These are phyloP conservation scores for Struthio camelus DNA, from an alignment of 2,113 vertebrate species.

Conservation along the genomic window DNA sequence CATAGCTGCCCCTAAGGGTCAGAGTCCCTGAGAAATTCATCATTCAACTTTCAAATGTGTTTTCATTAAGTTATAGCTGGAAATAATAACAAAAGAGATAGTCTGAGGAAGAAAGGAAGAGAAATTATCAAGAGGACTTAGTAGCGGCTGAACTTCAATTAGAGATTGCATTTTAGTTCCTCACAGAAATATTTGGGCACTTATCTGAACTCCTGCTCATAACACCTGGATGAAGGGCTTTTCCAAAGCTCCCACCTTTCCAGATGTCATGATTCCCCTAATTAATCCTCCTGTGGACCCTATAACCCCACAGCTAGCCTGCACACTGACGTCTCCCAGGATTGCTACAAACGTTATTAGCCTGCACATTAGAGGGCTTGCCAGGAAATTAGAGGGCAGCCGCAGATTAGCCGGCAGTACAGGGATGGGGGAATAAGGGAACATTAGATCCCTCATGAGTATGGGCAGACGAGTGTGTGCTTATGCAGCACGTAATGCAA, in stretches of 20 bases:
- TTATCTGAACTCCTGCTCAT: background rate
- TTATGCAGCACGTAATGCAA: background rate
- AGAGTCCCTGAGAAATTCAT: slow-evolving; percentile 54
- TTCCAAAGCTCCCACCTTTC: background rate
- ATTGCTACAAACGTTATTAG: slow-evolving; percentile 36
- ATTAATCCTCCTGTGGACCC: slow-evolving; percentile 28
- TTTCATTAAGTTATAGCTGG: slow-evolving; percentile 47
- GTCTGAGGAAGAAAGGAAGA: background rate
- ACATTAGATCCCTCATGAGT: background rate
- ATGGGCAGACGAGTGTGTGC: background rate
- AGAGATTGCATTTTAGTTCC: background rate
- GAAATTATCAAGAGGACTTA: slow-evolving; percentile 2
- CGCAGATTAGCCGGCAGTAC: background rate
- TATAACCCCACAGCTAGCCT: background rate
- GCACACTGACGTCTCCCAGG: background rate
- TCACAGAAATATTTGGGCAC: slow-evolving; percentile 13
- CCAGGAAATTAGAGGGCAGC: slow-evolving; percentile 46
- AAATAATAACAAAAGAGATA: slow-evolving; percentile 48
- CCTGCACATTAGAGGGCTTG: slow-evolving; percentile 2
- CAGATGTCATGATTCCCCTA: background rate
- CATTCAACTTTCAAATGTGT: slow-evolving; percentile 70
- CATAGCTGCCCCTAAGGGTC: slow-evolving; percentile 57
- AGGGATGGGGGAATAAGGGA: slow-evolving; percentile 31
- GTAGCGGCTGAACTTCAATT: background rate
- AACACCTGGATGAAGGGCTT: slow-evolving; percentile 6